A percentile compares a stretch with the other conserved stretches of the same genome.
Evolutionary conservation across 2,888 invertebrate species (phyloP).

Genomic region (Dolichomitus sp.): DNA sequence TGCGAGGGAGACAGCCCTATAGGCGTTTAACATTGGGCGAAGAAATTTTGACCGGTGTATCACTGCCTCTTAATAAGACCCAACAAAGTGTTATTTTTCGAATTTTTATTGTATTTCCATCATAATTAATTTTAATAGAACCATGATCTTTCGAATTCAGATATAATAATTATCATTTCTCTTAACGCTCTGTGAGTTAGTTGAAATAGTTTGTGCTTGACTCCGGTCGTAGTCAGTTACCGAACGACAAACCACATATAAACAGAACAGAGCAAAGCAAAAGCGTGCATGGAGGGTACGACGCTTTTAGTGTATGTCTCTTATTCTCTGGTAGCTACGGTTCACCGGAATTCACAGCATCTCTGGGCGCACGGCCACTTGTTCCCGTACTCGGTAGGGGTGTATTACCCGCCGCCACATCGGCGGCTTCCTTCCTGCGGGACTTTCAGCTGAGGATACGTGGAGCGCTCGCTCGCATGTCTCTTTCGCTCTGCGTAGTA

Average conservation of each 20-base stretch:
- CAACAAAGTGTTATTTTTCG: too few relatives aligned
- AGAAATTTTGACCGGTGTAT: too few relatives aligned
- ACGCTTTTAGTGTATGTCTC: constrained; percentile 14
- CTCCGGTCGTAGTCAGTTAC: constrained; percentile 19
- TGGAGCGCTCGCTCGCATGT: constrained; percentile 21
- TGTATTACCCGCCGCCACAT: constrained; percentile 76
- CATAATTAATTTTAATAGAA: too few relatives aligned
- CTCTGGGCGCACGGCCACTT: constrained; percentile 58
- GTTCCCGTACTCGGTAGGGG: constrained; percentile 55
- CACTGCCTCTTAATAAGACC: too few relatives aligned
- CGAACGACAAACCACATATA: constrained; percentile 36
- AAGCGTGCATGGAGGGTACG: constrained; percentile 14
- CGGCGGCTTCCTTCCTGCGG: constrained; percentile 83
- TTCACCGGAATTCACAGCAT: constrained; percentile 45
- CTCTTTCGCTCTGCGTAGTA: constrained; percentile 33
- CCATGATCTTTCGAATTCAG: background rate
- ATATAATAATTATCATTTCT: background rate
- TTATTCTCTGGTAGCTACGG: constrained; percentile 20
- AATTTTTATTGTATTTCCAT: too few relatives aligned
- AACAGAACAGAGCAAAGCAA: constrained; percentile 33
- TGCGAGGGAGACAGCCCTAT: too few relatives aligned
- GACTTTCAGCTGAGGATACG: constrained; percentile 65
- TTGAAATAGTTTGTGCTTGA: background rate
- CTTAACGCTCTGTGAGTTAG: background rate
- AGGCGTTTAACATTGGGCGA: too few relatives aligned